Base-by-base conservation (phyloP, 2,797 vertebrate species). In the Pempheris klunzingeri region DNA sequence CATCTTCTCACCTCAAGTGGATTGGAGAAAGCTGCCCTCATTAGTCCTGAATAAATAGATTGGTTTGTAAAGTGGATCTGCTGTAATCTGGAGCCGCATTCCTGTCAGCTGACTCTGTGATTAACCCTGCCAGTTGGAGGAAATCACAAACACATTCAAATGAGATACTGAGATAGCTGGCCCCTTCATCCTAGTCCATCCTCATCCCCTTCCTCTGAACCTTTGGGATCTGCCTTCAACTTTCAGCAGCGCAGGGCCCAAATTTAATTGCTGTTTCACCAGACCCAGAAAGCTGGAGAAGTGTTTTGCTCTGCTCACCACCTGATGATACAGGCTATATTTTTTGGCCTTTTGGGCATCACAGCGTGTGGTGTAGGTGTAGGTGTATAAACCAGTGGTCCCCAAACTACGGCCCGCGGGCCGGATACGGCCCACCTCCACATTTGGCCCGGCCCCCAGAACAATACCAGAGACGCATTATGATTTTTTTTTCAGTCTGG, bases 131-230 rank as follows among this genome's bases (percentile, higher is more conserved):
- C 68, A 61, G 86, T 84, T 78, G 20, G 61, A 82, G 87, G 85
- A 92, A 88, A 92, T 91, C 83, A 85, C 68, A 58, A 67, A 60
- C 62, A 59, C 73, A 89, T 77, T 84, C 74, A 84, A 86, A 91
- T 87, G 68, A 89, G 72, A 66, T 14, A 26, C 30, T 53, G 50
- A n/a, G n/a, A n/a, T 44, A 53, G 61, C 38, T 32, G 4, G 20
- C 39, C 41, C 43, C 34, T 6, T 28, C 9, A 14, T 2, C 39
- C 55, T 17, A 11, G 1, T 20, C 63, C 41, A 26, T 68, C 50
- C 54, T 20, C 32, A 20, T 10, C 57, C 52, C 68, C 61, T 24
- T 39, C 32, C 67, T 43, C 5, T 15, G 32, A 49, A 59, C 82
- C 44, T 10, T 3, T 59, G 72, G 71, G 67, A 82, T 55, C 34